Evolutionary conservation across 2,888 invertebrate genomes (phyloP), one percentile per base, ranked within the genome.

Genomic region (Mycalesis mineus): DNA sequence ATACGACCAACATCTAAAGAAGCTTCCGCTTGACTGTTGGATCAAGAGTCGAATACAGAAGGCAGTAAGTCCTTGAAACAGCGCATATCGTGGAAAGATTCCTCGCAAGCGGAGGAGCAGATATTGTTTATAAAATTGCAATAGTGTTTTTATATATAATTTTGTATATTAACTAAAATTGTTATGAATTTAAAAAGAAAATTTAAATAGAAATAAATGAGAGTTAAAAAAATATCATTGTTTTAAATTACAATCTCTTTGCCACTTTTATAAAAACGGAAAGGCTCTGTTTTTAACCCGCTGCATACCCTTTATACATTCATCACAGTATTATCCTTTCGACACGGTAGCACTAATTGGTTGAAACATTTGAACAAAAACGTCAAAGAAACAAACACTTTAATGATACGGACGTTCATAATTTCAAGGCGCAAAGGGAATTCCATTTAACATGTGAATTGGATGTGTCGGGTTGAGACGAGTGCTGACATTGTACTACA

Each of bases 291-390:
- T 86, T 84, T 83, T 82, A 82, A 83, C 79, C 68, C 82, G 82
- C 80, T 87, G 84, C 87, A 79, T 78, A 77, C 71, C 36, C 11
- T 85, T 84, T 77, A 83, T 80, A 72, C 75, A 76, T 83, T 80
- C 82, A 84, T 84, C 82, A 79, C 78, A 78, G 70, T 80, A 89
- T 89, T 88, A 89, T 87, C 86, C 87, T 88, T 89, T 89, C 88
- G 88, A 89, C 89, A 89, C 89, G 88, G 89, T 88, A 89, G 89
- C 88, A 83, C 89, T 89, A 89, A 89, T 89, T 88, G 89, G 89
- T 83, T 82, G 76, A 86, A 86, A 84, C 75, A 72, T 82, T 75
- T 80, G 78, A 75, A 83, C 77, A 85, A 84, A 85, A 87, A 83
- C 74, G 72, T 79, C 77, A 77, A 80, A 85, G 81, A 87, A 88